Evolutionary conservation across 1,140 invertebrate genomes (phyloP).

Genomic region (Linepithema humile): DNA sequence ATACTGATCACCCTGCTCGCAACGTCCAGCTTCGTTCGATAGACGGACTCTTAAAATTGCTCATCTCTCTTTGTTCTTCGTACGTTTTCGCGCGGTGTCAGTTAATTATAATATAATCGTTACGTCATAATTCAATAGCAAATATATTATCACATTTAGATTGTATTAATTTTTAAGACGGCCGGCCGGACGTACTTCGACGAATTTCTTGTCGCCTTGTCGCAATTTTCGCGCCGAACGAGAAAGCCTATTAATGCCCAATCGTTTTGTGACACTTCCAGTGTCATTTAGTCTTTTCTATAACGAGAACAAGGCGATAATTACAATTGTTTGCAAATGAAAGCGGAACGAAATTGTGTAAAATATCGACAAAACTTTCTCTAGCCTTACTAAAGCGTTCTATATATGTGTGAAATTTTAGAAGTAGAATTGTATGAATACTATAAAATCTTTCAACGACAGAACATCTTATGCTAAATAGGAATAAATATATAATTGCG

Average conservation of each 20-base stretch:
- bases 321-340: neutral
- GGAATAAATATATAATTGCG: no score
- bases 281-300: neutral
- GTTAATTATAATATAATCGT: slow-evolving; percentile 76
- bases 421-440: neutral
- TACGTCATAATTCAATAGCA: slow-evolving; percentile 79
- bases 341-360: neutral
- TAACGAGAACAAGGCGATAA: neutral
- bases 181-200: slow-evolving; percentile 55
- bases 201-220: slow-evolving; percentile 38
- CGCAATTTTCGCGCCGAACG: neutral
- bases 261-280: neutral
- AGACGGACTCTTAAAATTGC: slow-evolving; percentile 67
- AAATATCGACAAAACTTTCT: neutral
- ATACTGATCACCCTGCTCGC: slow-evolving; percentile 19
- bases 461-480: neutral
- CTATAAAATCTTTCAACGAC: neutral
- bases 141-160: slow-evolving; percentile 85
- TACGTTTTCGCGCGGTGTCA: slow-evolving; percentile 64
- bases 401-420: neutral
- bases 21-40: slow-evolving; percentile 26
- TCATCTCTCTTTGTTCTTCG: slow-evolving; percentile 47
- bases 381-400: neutral
- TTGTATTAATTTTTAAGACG: slow-evolving; percentile 84
- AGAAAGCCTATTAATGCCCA: slow-evolving; percentile 14